Base-by-base conservation (phyloP, 2,888 invertebrate species). In the Oxytorus armatus region DNA sequence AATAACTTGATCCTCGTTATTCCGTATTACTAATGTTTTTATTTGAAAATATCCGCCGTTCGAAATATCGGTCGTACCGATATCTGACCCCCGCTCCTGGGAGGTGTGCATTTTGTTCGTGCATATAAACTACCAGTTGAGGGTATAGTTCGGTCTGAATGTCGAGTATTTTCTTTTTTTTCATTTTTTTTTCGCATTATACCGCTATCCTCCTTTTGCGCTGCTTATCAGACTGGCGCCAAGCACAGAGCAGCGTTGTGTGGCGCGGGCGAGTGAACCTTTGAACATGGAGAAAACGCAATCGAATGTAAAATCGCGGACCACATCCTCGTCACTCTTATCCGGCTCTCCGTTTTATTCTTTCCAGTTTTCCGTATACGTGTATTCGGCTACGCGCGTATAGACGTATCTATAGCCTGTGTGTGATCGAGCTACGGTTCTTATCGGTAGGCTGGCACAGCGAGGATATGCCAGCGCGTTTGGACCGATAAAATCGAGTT, bases 401-500 rank as follows among this genome's bases (percentile, higher is more conserved):
- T 47, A 18, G 4, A 68, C 23, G 16, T 65, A 16, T 69, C 25
- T 59, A 25, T 39, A 59, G 65, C 14, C 47, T 39, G 23, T 57
- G 57, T 74, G 61, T 29, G 76, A 76, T 76, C 70, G 49, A 47
- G 51, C 61, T 8, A 47, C 75, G 61, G 66, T 77, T 72, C 76
- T 80, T 80, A 80, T 80, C 79, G 76, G 55, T 7, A 47, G 66
- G 44, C 44, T 49, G 53, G 74, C 57, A 75, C 69, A 36, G 75
- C 66, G 59, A 72, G 72, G 66, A 80, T 79, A 76, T 53, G 70
- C 70, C 70, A 74, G 65, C 29, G 72, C 76, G 53, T 65, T 72
- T 72, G 61, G n/a, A 80, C 79, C 79, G 79, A 81, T 83, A 81
- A 79, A 81, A 81, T 83, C 81, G 74, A 78, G 63, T 81, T 83